Base-by-base conservation (phyloP, 2,113 vertebrate species). In the Neolamprologus falcicula region DNA sequence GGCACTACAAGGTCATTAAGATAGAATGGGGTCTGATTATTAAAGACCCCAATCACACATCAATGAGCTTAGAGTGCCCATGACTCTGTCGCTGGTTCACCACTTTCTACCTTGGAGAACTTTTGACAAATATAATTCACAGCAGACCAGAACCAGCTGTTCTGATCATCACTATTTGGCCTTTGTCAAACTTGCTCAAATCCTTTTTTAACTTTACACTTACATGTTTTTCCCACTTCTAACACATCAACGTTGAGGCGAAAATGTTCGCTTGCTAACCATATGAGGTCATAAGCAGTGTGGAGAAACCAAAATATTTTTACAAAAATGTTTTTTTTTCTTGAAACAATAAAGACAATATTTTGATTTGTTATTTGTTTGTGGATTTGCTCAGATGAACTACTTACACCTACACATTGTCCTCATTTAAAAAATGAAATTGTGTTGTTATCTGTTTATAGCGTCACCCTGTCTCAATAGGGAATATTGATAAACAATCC, bases 321-420 rank as follows among this genome's bases (percentile, higher is more conserved):
- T 73, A 26, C 37, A 45, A 73, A 42, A 2, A 7, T 24, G 0
- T 1, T 2, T 9, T 14, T 21, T 5, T 21, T 1, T 26, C 21
- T 10, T 73, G 37, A 24, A 45, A 45, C 13, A 73, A 45, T 73
- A 47, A 76, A 76, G 9, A 47, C 21, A 42, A 17, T 5, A 28
- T 47, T 76, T 76, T 76, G 24, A 10, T 76, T 73, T 45, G 21
- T 73, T 47, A 76, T 47, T 76, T 47, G 40, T 26, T 17, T 47
- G 14, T 76, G 21, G 40, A 76, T 76, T 76, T 26, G 9, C 40
- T 76, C 40, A 28, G 40, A 76, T 45, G 40, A 76, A 76, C 9
- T 76, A 19, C 24, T 28, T 47, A 47, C 68, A 76, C 40, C 40
- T 47, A 26, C 68, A 28, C 13, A 28, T 11, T 47, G 24, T 47